phyloP scores from a whole-genome alignment of 2,888 invertebrate species.

The Phaonia tiefii region DNA sequence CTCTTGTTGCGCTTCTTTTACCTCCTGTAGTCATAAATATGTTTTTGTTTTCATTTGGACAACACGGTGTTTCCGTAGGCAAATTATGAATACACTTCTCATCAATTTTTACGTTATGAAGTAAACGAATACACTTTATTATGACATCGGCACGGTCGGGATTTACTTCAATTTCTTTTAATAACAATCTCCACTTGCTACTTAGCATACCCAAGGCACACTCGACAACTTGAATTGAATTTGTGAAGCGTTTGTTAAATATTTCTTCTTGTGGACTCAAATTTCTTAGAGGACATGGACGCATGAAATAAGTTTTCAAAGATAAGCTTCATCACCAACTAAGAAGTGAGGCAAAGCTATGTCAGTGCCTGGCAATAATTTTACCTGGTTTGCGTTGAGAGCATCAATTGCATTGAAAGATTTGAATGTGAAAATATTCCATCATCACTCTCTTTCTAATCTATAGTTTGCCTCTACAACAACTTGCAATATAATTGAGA shows the following conservation, averaged over 20 bases:
- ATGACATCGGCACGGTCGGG: too few species aligned
- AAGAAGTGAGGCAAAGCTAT: background rate
- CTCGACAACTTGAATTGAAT: constrained; percentile 44
- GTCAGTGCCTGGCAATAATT: constrained; percentile 8
- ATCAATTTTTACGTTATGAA: constrained; percentile 1
- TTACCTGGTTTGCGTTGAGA: constrained; percentile 11
- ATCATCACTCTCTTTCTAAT: constrained; percentile 53
- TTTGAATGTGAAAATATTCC: too few species aligned
- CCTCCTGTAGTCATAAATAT: constrained; percentile 4
- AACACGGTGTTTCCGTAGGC: constrained; percentile 21
- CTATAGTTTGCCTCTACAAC: constrained; percentile 52
- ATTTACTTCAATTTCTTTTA: too few species aligned
- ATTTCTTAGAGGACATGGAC: constrained; percentile 48
- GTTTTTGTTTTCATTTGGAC: constrained; percentile 12
- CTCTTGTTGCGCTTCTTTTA: background rate
- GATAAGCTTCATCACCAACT: too few species aligned
- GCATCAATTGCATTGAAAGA: constrained; percentile 17
- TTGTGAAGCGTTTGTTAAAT: constrained; percentile 39
- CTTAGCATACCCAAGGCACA: too few species aligned
- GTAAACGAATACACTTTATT: constrained; percentile 4
- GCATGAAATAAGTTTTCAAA: constrained; percentile 43
- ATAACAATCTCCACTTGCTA: too few species aligned
- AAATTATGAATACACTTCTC: constrained; percentile 19
- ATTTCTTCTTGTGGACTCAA: too few species aligned
- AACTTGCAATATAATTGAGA: constrained; percentile 41